Evolutionary conservation across 2,797 vertebrate species (phyloP).

Genomic region (Aphelocoma californica): DNA sequence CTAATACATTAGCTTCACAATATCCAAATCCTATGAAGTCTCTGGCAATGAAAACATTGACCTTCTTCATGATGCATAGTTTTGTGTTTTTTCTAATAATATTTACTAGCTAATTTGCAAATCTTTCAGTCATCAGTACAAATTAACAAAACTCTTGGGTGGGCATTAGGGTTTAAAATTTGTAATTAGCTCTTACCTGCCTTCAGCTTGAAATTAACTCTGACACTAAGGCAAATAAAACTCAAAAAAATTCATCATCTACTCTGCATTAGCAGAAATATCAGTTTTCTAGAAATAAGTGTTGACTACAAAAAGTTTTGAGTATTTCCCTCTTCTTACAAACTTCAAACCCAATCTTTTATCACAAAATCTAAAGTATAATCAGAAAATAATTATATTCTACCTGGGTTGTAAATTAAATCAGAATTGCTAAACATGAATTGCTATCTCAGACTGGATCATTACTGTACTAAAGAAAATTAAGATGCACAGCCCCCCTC

Average conservation of each 20-base stretch:
- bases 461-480: constrained; percentile 18
- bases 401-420: constrained; percentile 66
- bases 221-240: neutral
- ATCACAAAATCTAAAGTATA: constrained; percentile 33
- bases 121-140: neutral
- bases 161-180: neutral
- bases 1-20: neutral
- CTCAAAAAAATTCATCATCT: neutral
- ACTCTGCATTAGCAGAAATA: neutral
- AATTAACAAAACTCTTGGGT: neutral
- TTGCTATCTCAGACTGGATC: constrained; percentile 17
- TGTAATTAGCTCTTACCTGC: neutral
- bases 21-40: neutral
- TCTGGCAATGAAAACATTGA: neutral
- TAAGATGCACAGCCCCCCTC: neutral
- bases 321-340: neutral
- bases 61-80: neutral
- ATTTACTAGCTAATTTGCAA: constrained; percentile 23
- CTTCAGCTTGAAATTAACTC: neutral
- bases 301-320: neutral
- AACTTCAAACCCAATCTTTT: constrained; percentile 12
- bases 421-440: constrained; percentile 63
- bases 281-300: constrained; percentile 7
- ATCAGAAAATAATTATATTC: constrained; percentile 68
- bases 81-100: neutral